Evolutionary conservation across 2,888 invertebrate species (phyloP).

Genomic region (Synergus japonicus): DNA sequence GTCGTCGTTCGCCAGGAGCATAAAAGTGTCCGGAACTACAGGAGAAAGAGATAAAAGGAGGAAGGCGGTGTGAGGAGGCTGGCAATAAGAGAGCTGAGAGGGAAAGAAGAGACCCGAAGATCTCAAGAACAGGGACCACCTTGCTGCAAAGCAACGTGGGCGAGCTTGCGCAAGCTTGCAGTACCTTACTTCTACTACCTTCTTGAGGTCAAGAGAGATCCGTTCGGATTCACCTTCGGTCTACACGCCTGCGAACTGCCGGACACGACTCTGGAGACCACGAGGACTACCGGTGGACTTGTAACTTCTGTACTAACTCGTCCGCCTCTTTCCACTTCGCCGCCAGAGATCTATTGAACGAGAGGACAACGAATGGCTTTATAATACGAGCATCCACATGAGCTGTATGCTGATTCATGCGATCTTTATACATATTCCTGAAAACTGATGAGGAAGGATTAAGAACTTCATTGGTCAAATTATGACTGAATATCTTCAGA

Average conservation of each 20-base stretch:
- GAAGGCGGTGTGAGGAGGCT: conserved; percentile 45
- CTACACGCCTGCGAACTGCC: conserved; percentile 41
- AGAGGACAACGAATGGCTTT: conserved; percentile 44
- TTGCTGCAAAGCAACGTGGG: conserved; percentile 71
- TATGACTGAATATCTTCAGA: background rate
- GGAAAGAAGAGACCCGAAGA: conserved; percentile 63
- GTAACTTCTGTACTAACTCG: conserved; percentile 58
- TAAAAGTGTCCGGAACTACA: conserved; percentile 70
- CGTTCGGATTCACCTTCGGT: conserved; percentile 51
- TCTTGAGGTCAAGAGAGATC: conserved; percentile 53
- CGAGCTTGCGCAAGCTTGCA: conserved; percentile 70
- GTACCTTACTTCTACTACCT: conserved; percentile 38
- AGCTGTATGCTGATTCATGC: background rate
- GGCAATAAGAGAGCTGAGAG: conserved; percentile 36
- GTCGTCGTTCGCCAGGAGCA: conserved; percentile 73
- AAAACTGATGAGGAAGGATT: background rate
- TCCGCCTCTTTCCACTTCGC: conserved; percentile 39
- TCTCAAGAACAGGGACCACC: conserved; percentile 72
- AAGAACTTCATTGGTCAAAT: background rate
- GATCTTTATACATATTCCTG: background rate
- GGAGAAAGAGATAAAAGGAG: conserved; percentile 47
- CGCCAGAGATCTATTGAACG: conserved; percentile 39
- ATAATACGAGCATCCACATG: conserved; percentile 51
- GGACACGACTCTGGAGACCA: conserved; percentile 49
- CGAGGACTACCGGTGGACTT: conserved; percentile 59